Evolutionary conservation across 2,113 vertebrate genomes (phyloP).

Genomic region (Piprites chloris): DNA sequence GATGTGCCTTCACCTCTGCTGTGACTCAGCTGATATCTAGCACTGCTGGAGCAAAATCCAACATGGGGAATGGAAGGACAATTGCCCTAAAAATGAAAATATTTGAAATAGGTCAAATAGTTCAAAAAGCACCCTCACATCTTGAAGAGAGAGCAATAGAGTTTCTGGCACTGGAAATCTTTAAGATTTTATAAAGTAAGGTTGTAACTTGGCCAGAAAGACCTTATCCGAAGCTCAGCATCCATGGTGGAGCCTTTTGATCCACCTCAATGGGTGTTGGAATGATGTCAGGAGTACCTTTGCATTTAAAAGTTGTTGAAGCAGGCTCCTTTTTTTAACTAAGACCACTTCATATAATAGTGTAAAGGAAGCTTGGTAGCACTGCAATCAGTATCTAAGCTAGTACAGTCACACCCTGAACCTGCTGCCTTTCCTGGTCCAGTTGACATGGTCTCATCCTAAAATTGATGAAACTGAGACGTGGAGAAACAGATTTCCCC

Average conservation of each 20-base stretch:
- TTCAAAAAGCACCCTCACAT: background rate
- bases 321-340: background rate
- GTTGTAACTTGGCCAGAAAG: background rate
- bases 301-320: background rate
- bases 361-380: background rate
- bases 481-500: background rate
- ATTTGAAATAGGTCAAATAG: background rate
- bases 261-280: fast-evolving
- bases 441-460: fast-evolving
- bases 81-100: background rate
- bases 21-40: background rate
- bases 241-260: background rate
- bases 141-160: background rate
- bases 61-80: background rate
- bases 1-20: background rate
- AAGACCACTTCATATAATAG: background rate
- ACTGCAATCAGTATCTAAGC: background rate
- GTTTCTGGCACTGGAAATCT: background rate
- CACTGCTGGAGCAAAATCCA: background rate
- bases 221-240: background rate
- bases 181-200: background rate
- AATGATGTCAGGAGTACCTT: background rate
- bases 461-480: background rate
- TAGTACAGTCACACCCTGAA: background rate
- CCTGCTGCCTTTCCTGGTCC: background rate